Base-by-base conservation (phyloP, 1,140 invertebrate genomes). In the Hirudo medicinalis region DNA sequence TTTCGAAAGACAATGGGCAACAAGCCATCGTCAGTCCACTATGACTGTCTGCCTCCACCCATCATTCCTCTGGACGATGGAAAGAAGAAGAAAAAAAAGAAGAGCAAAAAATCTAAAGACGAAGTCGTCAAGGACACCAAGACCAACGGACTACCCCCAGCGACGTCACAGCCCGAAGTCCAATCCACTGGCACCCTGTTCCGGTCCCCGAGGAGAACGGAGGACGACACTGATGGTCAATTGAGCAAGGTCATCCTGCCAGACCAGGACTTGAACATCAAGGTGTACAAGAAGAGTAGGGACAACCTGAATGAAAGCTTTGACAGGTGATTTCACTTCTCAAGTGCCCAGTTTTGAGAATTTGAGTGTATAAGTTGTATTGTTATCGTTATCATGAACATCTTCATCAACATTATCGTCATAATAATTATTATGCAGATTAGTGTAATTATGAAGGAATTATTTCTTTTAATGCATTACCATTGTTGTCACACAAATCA, bases 241-340 rank as follows among this genome's bases (percentile, higher is more conserved):
- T 15, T 63, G 22, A 63, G 57, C 57, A 63, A 63, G 57, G 57
- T 63, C 57, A 63, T 63, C 22, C 22, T 63, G 57, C 57, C 57
- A 22, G 57, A 63, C 8, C 57, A 63, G 57, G 57, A 63, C 22
- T 32, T 63, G 57, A 32, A 63, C 29, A 25, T 63, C 22, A 63
- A 63, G 20, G 29, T 63, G 29, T 63, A 63, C 57, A 63, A 63
- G 57, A 63, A 32, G 15, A 63, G 57, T 20, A 63, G 57, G 20
- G 57, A 63, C 29, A 32, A 32, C 22, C 20, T 63, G 57, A 32
- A 63, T n/a, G 29, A 22, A 13, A 63, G 11, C 15, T 22, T 25
- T 63, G 29, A 13, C 57, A 63, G 57, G 57, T 63, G 22, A 63
- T 4, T 49, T 49, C 15, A 9, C 15, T 49, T 49, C 43, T 49